Evolutionary conservation across 2,888 invertebrate genomes (phyloP), one percentile per base, ranked within the genome.

Genomic region (Aplocera efformata): DNA sequence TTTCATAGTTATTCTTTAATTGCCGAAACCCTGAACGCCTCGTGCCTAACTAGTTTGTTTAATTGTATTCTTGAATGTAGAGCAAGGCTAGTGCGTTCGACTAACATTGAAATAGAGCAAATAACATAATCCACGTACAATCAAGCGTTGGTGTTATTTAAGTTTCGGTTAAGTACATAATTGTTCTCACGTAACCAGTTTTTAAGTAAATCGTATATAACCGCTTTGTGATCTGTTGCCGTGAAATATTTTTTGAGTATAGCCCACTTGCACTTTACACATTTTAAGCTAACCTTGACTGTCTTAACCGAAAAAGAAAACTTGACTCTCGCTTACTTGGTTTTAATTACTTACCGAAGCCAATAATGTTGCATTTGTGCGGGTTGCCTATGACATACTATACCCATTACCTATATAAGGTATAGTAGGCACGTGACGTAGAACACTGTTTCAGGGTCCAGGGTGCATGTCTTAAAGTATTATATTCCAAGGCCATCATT

Each of bases 41-140:
- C 22, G 26, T 38, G 32, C 27, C 30, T 37, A 38, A 34, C 30
- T 34, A 17, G 24, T 29, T 24, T 33, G 34, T 34, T 74, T 74
- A 74, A 78, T 77, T 79, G 72, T 76, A 74, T 77, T 79, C 71
- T 73, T 61, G 63, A 73, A 82, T 79, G 72, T 79, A 47, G 82
- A 76, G 73, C 81, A 81, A 83, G 84, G 84, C 75, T 72, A 71
- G 63, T 71, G 69, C 68, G 78, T 72, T 77, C 74, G 73, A 76
- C 67, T 77, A 70, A 75, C 68, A 77, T 73, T 74, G 69, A 76
- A 76, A 78, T 77, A 79, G 75, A 77, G 73, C 70, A 77, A 81
- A 78, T 77, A 79, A 74, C 72, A 74, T 64, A 61, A 67, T 54
- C 58, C 74, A 76, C 76, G 75, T 77, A 77, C 67, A 67, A 65